Conservation (phyloP, 2,113 vertebrate species). For the Corythaeola cristata region DNA sequence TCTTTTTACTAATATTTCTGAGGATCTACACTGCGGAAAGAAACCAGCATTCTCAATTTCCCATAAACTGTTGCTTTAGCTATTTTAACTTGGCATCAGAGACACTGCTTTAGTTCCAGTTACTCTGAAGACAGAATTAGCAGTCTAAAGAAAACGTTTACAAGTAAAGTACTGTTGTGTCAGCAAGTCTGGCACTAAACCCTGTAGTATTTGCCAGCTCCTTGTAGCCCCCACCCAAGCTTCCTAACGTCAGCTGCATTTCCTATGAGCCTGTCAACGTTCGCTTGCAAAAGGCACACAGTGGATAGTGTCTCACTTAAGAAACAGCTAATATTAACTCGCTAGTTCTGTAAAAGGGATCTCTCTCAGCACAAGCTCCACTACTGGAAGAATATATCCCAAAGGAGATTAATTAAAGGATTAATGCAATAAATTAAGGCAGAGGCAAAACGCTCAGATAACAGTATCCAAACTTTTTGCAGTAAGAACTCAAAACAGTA, state of each 20-base stretch:
- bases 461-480: not conserved
- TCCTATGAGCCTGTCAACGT: slow-evolving; percentile 29
- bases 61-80: slow-evolving; percentile 16
- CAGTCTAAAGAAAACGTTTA: slow-evolving; percentile 38
- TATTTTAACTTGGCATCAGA: slow-evolving; percentile 10
- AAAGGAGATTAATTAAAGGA: not conserved
- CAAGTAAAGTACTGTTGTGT: slow-evolving; percentile 33
- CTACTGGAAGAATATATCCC: not conserved
- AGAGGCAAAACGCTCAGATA: not conserved
- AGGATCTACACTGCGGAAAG: not conserved
- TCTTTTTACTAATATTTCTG: slow-evolving; percentile 26
- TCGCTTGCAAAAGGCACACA: slow-evolving; percentile 35
- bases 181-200: slow-evolving; percentile 41
- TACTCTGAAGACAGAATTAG: slow-evolving; percentile 37
- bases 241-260: slow-evolving; percentile 50
- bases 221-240: slow-evolving; percentile 35
- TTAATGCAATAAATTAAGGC: not conserved
- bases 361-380: not conserved
- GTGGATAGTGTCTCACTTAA: slow-evolving; percentile 5
- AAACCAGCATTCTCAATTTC: not conserved
- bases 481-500: not conserved
- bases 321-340: not conserved
- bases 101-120: slow-evolving; percentile 36
- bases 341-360: not conserved
- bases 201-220: slow-evolving; percentile 32